These are phyloP conservation scores for Scaptomyza caliginosa DNA, from an alignment of 2,888 invertebrate species.

Conservation along the genomic window DNA sequence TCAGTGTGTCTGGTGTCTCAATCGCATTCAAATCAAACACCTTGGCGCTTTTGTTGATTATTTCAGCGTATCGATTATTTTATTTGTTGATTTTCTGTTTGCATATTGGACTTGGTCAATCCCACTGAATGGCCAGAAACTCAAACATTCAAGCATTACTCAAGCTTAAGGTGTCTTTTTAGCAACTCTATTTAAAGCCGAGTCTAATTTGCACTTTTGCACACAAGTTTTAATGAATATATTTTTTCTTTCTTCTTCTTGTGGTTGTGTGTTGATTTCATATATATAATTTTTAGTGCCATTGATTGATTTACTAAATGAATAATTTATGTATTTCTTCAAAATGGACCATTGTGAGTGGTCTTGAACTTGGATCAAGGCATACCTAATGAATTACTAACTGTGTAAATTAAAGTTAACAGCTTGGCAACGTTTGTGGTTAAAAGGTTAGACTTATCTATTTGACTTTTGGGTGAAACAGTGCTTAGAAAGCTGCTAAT, in stretches of 20 bases:
- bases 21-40: slow-evolving; percentile 60
- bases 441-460: slow-evolving; percentile 3
- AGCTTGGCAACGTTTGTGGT: slow-evolving; percentile 22
- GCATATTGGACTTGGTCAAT: slow-evolving; percentile 67
- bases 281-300: slow-evolving; percentile 27
- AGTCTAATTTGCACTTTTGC: slow-evolving; percentile 48
- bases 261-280: slow-evolving; percentile 11
- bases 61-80: slow-evolving; percentile 10
- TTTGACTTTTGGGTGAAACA: not conserved
- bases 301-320: slow-evolving; percentile 68
- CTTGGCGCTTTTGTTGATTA: slow-evolving; percentile 56
- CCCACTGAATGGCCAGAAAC: slow-evolving; percentile 10
- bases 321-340: slow-evolving; percentile 43
- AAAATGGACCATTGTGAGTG: slow-evolving; percentile 18
- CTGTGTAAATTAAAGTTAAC: slow-evolving; percentile 36
- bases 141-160: slow-evolving; percentile 12
- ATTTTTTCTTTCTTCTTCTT: slow-evolving; percentile 33
- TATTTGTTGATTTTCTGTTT: slow-evolving; percentile 50
- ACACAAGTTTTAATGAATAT: slow-evolving; percentile 41
- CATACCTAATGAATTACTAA: slow-evolving; percentile 15
- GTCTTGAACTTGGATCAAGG: slow-evolving; percentile 72
- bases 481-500: slow-evolving; percentile 13
- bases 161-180: slow-evolving; percentile 16
- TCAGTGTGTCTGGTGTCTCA: slow-evolving; percentile 33
- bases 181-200: slow-evolving; percentile 44